phyloP scores from a whole-genome alignment of 2,113 vertebrate genomes.

The Corythornis cristatus region DNA sequence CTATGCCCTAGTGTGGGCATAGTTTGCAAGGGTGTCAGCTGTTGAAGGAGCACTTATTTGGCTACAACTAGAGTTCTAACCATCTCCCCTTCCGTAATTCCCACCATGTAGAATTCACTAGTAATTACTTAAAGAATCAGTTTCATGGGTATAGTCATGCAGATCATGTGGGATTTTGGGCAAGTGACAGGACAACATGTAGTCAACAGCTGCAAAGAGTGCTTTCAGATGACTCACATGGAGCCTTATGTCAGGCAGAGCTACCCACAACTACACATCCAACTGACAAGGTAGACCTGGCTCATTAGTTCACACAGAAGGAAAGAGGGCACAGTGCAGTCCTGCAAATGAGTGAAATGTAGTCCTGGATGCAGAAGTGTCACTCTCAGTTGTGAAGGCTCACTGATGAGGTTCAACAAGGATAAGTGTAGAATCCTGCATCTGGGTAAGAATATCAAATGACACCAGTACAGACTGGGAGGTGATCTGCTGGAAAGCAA shows the following conservation, averaged over 20 bases:
- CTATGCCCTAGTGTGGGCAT: neutral
- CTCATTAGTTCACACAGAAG: neutral
- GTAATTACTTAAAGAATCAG: neutral
- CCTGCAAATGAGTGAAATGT: neutral
- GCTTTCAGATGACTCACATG: neutral
- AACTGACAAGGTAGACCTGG: neutral
- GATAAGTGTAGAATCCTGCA: no score
- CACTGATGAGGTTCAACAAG: no score
- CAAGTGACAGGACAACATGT: neutral
- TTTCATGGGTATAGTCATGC: neutral
- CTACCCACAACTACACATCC: neutral
- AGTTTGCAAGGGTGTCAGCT: neutral
- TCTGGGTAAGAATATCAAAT: no score
- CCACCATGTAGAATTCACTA: neutral
- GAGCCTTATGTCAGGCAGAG: neutral
- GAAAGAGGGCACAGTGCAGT: neutral
- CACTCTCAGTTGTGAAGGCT: neutral
- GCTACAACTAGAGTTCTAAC: neutral
- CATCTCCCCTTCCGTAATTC: neutral
- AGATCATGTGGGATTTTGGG: neutral
- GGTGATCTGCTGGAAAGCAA: no score
- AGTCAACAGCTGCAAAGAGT: neutral
- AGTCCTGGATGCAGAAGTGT: neutral
- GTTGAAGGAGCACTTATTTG: neutral
- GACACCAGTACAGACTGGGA: no score